Evolutionary conservation across 2,797 vertebrate species (phyloP), one percentile per base, ranked within the genome.

Genomic region (Limnodromus scolopaceus): DNA sequence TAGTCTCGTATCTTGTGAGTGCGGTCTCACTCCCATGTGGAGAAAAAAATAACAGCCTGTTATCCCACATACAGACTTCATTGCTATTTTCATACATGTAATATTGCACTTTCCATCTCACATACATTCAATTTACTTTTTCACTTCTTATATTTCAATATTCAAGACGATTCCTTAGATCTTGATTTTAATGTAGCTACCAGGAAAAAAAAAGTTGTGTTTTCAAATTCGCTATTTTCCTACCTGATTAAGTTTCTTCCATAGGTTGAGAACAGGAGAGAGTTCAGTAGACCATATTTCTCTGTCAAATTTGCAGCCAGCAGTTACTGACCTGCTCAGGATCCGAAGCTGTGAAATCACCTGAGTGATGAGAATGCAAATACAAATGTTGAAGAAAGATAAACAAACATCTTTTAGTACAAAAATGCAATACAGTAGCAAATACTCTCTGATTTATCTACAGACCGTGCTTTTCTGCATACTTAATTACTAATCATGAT

Each of bases 171-270:
- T 55, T 84, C 16, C 7, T 81, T 60, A 71, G n/a, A 80, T 11
- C 4, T 15, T 25, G 71, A 10, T 72, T 95, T 84, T 79, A 49
- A 65, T 17, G 28, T 9, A 60, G 19, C 27, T 82, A 53, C 17
- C 6, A 4, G 23, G 25, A 28, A 36, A 54, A 39, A 39, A 61
- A 36, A 38, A 20, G 14, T 27, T 48, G 4, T 30, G 3, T 61
- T 89, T 89, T 71, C 11, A 82, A 72, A 91, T 74, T 61, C 77
- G 13, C 24, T 68, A 11, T 30, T 81, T 74, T 87, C 96, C 71
- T 97, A 99, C 99, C 99, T 99, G 99, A 94, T 99, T 99, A 88
- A 99, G 98, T 96, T 99, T 99, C 97, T 99, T 99, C 99, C 99
- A 99, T 38, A 99, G 97, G 94, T 98, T 99, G 89, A 99, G 99